Percentiles rank a stretch among this genome's conserved stretches.
Conservation (phyloP, 2,797 vertebrate genomes). For the Danionella dracula region DNA sequence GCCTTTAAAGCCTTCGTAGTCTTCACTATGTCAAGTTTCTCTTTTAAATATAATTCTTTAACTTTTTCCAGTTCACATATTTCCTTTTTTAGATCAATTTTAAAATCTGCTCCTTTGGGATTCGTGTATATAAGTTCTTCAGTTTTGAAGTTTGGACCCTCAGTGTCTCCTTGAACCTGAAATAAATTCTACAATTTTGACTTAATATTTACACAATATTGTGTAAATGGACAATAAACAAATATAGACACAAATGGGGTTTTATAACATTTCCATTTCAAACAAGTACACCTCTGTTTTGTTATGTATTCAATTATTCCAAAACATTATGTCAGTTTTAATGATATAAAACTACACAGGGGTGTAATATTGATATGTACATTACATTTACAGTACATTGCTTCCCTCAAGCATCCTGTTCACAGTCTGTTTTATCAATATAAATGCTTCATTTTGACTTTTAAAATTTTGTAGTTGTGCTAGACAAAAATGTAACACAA, state of each 20-base stretch:
- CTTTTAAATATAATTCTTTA: constrained; percentile 20
- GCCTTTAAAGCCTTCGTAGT: not conserved
- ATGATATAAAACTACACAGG: too few species aligned
- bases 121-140: too few species aligned
- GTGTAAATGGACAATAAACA: not conserved
- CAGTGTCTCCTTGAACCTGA: not conserved
- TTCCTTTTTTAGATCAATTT: constrained; percentile 13
- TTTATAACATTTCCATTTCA: too few species aligned
- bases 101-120: too few species aligned
- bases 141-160: not conserved
- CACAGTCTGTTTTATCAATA: not conserved
- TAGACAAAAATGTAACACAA: not conserved
- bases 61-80: constrained; percentile 17
- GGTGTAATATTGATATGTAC: too few species aligned
- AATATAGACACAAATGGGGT: too few species aligned
- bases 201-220: not conserved
- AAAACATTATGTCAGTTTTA: too few species aligned
- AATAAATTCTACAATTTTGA: constrained; percentile 19
- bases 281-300: too few species aligned
- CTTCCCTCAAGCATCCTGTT: too few species aligned
- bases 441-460: not conserved
- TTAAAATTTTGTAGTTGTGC: not conserved
- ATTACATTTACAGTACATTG: too few species aligned
- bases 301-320: too few species aligned
- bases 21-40: constrained; percentile 24